Conservation (phyloP, 2,113 vertebrate species). For the Rhabdomys dilectus region DNA sequence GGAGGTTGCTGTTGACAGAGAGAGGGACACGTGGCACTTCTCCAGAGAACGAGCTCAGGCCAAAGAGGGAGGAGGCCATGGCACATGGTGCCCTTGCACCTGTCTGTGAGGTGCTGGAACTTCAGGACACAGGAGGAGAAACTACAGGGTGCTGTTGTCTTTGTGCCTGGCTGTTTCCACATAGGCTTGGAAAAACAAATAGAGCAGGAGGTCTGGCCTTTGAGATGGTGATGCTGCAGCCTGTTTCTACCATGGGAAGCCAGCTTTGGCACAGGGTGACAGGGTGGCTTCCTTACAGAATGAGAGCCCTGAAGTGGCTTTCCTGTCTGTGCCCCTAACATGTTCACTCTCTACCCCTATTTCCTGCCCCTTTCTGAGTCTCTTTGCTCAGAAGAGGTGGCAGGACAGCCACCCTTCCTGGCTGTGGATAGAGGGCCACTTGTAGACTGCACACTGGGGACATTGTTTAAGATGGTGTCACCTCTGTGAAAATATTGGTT, state of each 20-base stretch:
- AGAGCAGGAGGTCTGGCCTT: background rate
- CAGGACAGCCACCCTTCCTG: conserved; percentile 2
- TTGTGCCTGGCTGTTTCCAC: background rate
- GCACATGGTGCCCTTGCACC: background rate
- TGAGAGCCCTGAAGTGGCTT: background rate
- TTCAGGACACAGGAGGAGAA: background rate
- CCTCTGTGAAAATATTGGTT: conserved; percentile 78
- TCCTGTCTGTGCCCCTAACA: background rate
- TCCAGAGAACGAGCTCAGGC: background rate
- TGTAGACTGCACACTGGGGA: conserved; percentile 55
- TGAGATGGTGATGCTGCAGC: background rate
- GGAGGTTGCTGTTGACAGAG: background rate
- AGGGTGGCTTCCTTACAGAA: fast-evolving
- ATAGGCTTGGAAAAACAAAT: background rate
- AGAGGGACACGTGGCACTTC: background rate
- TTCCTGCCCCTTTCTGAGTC: background rate
- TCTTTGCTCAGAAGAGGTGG: conserved; percentile 24
- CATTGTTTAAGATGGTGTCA: conserved; percentile 67
- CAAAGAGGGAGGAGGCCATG: background rate
- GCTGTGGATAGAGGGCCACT: conserved; percentile 28
- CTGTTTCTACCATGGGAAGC: background rate
- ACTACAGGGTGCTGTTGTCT: fast-evolving
- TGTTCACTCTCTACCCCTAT: background rate
- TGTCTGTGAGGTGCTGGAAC: background rate
- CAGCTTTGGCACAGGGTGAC: fast-evolving